Conservation (phyloP, 35 echinoderm and acorn worm genomes). For the Lytechinus variegatus region DNA sequence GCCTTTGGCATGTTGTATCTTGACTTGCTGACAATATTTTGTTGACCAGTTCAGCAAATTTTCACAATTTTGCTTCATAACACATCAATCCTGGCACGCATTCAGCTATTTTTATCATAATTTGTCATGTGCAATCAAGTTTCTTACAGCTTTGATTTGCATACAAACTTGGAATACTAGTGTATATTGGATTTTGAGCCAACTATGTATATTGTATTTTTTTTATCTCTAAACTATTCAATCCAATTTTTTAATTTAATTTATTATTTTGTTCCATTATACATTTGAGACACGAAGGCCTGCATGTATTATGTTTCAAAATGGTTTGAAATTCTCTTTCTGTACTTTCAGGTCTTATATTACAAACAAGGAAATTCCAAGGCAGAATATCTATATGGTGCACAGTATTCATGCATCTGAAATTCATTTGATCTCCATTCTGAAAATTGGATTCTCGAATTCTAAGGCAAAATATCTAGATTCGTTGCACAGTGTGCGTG, state of each 20-base stretch:
- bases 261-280: not conserved
- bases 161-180: not conserved
- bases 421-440: no score
- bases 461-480: no score
- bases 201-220: no score
- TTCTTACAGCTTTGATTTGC: not conserved
- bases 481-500: not conserved
- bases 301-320: not conserved
- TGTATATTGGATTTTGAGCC: no score
- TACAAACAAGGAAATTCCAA: not conserved
- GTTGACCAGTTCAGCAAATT: no score
- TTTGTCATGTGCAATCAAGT: not conserved
- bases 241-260: not conserved
- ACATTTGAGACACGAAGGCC: not conserved
- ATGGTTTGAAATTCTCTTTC: not conserved
- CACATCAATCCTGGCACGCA: no score
- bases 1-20: not conserved
- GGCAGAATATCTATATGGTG: not conserved
- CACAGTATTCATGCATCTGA: not conserved
- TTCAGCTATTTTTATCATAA: not conserved
- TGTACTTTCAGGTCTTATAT: not conserved
- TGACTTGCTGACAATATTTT: not conserved
- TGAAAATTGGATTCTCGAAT: no score
- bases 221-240: no score
- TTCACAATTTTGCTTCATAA: no score